Percentiles rank a stretch among this genome's conserved stretches.
Conservation (phyloP, 1,140 invertebrate species). For the Paraescarpia echinospica region DNA sequence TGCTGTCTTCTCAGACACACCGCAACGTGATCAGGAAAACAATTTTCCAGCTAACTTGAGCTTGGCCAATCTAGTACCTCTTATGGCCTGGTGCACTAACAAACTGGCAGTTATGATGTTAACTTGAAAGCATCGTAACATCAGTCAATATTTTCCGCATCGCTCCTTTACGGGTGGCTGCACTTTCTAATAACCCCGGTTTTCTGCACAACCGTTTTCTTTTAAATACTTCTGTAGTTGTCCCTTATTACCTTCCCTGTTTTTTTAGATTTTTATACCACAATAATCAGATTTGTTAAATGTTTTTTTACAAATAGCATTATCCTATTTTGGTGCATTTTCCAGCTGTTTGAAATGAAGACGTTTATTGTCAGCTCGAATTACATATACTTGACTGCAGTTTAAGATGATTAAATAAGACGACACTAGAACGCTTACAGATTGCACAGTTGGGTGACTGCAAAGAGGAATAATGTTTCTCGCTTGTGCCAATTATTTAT, state of each 20-base stretch:
- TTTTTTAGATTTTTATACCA: neutral
- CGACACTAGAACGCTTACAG: neutral
- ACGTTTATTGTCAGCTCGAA: neutral
- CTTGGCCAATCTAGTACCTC: neutral
- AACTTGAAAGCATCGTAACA: neutral
- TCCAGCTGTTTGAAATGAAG: neutral
- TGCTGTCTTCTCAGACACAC: neutral
- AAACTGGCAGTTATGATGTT: neutral
- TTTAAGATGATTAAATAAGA: neutral
- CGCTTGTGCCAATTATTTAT: neutral
- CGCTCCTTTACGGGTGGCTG: neutral
- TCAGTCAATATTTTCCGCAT: neutral
- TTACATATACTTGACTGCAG: neutral
- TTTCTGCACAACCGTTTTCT: neutral
- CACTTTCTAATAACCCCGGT: neutral
- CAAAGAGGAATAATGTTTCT: neutral
- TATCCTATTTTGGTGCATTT: neutral
- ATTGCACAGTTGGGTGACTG: neutral
- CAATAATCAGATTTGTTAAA: neutral
- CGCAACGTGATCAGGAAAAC: neutral
- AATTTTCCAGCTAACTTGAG: conserved; percentile 1
- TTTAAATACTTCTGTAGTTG: neutral
- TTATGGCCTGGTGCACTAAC: neutral
- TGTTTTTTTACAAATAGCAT: neutral
- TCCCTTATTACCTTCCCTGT: neutral